Evolutionary conservation across 2,797 vertebrate species (phyloP).

Genomic region (Triplophysa yarkandensis): DNA sequence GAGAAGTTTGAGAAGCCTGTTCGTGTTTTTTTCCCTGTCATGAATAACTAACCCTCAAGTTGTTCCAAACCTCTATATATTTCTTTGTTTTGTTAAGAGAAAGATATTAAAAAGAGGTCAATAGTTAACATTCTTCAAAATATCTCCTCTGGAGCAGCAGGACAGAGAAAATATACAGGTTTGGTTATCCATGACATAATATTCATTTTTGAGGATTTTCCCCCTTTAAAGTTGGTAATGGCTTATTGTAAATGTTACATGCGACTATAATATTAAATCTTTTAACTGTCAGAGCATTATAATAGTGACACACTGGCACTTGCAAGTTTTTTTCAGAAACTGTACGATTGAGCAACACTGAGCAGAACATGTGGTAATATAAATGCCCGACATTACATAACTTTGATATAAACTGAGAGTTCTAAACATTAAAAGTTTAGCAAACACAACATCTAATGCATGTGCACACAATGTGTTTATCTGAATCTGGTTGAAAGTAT

Average conservation of each 20-base stretch:
- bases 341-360: neutral
- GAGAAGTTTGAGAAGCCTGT: neutral
- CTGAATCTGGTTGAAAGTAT: neutral
- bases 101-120: no score
- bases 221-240: no score
- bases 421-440: slow-evolving; percentile 70
- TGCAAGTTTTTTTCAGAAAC: neutral
- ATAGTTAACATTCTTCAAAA: no score
- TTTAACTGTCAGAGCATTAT: neutral
- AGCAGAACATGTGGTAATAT: neutral
- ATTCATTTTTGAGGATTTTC: no score
- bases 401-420: slow-evolving; percentile 56
- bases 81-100: no score
- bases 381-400: neutral
- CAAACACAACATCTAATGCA: slow-evolving; percentile 51
- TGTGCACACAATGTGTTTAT: slow-evolving; percentile 2
- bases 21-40: neutral
- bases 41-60: no score
- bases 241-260: neutral
- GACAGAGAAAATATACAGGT: no score
- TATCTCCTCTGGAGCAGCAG: no score
- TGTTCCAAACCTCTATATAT: no score
- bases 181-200: no score
- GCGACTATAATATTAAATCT: neutral
- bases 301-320: neutral